Percentiles rank a stretch among this genome's conserved stretches.
phyloP scores from a whole-genome alignment of 2,888 invertebrate species.

The Pristionchus japonicus region DNA sequence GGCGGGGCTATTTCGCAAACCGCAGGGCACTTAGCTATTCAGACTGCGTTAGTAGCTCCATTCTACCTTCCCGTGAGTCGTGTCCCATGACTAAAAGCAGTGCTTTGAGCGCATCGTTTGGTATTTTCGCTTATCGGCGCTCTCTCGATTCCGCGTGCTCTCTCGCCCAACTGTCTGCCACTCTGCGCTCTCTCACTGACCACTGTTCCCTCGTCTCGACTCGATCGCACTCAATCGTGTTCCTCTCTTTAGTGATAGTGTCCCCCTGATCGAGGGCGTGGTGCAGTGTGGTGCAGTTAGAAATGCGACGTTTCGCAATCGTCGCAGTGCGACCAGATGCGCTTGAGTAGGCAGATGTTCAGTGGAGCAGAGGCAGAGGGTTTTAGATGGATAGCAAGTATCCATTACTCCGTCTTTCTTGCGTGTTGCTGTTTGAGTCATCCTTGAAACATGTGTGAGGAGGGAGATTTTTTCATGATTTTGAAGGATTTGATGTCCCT shows the following conservation, averaged over 20 bases:
- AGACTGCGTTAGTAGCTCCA: not conserved
- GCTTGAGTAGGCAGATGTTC: not conserved
- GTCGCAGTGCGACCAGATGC: constrained; percentile 3
- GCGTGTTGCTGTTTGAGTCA: not conserved
- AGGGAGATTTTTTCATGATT: no score
- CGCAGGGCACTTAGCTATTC: not conserved
- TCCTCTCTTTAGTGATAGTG: constrained; percentile 5
- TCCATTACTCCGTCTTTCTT: not conserved
- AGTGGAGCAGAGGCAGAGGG: not conserved
- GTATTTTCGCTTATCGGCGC: not conserved
- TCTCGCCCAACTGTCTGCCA: not conserved
- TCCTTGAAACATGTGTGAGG: not conserved
- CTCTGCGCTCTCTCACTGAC: not conserved
- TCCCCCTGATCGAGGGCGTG: not conserved
- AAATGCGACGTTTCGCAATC: not conserved
- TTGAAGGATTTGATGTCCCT: no score
- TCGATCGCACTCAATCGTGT: not conserved
- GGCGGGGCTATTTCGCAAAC: not conserved
- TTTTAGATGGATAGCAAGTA: not conserved
- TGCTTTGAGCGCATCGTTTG: not conserved
- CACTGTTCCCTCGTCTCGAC: not conserved
- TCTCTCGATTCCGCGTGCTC: not conserved
- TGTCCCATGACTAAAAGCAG: not conserved
- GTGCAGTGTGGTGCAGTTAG: not conserved
- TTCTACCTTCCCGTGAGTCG: not conserved